A percentile compares a stretch with the other conserved stretches of the same genome.
phyloP scores from a whole-genome alignment of 2,113 vertebrate genomes.

The Sus scrofa region T2T-Sscrofa CM000813.6:151464501-151465000 shows the following conservation, averaged over 20 bases:
- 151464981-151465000: no score
- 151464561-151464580: neutral
- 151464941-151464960: no score
- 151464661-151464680: neutral
- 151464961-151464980: no score
- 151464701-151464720: conserved; percentile 44
- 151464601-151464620: neutral
- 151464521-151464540: no score
- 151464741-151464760: conserved; percentile 26
- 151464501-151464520: no score
- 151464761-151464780: neutral
- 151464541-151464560: no score
- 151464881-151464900: conserved; percentile 34
- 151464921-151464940: conserved; percentile 25
- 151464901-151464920: conserved; percentile 67
- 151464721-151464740: neutral
- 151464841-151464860: conserved; percentile 8
- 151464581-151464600: neutral
- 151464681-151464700: conserved; percentile 18
- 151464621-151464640: conserved; percentile 2
- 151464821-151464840: neutral
- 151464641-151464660: neutral
- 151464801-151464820: neutral
- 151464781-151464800: neutral
- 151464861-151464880: conserved; percentile 56